phyloP scores from a whole-genome alignment of 1,140 invertebrate genomes.

The Colletes latitarsis region DNA sequence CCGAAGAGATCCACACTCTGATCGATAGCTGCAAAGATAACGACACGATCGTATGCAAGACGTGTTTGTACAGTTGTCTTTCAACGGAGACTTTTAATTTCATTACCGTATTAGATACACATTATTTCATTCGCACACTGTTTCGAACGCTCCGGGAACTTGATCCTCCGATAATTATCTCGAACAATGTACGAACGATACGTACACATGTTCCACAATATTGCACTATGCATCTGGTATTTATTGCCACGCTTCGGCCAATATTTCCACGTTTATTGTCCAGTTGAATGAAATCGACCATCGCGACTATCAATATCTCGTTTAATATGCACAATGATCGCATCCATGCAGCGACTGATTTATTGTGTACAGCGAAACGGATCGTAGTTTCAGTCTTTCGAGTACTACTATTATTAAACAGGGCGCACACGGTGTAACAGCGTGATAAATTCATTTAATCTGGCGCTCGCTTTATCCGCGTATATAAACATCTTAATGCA shows the following conservation, averaged over 20 bases:
- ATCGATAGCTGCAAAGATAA: no score
- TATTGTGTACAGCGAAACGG: neutral
- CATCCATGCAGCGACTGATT: neutral
- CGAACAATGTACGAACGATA: neutral
- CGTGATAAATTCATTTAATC: conserved; percentile 9
- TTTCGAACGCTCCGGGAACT: no score
- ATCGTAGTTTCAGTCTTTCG: conserved; percentile 19
- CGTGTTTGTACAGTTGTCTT: no score
- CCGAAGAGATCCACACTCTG: no score
- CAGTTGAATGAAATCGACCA: neutral
- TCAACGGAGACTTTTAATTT: no score
- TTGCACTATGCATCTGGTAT: neutral
- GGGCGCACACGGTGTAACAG: neutral
- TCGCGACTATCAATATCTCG: neutral
- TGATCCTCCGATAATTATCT: no score
- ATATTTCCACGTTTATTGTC: neutral
- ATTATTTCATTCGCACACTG: no score
- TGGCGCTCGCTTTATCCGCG: neutral
- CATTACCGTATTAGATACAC: no score
- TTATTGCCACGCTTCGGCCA: neutral
- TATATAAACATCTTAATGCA: conserved; percentile 14
- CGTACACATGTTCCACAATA: neutral
- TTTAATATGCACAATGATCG: conserved; percentile 3
- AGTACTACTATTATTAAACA: conserved; percentile 5
- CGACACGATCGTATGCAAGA: no score